Evolutionary conservation across 23 tunicate genomes (phyloP), one percentile per base, ranked within the genome.

Genomic region (Styela plicata): DNA sequence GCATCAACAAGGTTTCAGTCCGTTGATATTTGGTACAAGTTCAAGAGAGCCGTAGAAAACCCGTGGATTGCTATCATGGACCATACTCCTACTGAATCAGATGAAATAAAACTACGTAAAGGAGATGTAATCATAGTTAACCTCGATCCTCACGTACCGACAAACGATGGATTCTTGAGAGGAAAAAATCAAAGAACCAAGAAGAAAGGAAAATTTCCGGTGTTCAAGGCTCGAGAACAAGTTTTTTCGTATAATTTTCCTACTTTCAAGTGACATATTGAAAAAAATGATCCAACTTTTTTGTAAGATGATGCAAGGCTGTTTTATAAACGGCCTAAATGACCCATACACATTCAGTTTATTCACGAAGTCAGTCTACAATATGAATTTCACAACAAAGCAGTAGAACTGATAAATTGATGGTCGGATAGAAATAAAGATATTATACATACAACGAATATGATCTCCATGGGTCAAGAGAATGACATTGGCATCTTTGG

Each of bases 161-260:
- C 71, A 18, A 44, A 44, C 57, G 57, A 44, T 44, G 71, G 71
- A 67, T 67, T 25, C 71, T 16, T 27, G 30, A 67, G 1, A 27
- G 71, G 71, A 19, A 67, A 21, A 18, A 67, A 67, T n/a, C 71
- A 67, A 22, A 67, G 71, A 22, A 67, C 71, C 0, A 67, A 67
- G 31, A 10, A 65, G 19, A 10, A 65, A 18, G 70, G 70, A 65
- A 65, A 65, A 65, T 65, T 65, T 18, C 70, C 70, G 7, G 29
- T 27, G 17, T 65, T 65, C 70, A 65, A 65, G 17, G 70, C 10
- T 44, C 57, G 57, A 5, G 57, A 44, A 44, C 57, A 44, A 44
- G 57, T 44, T 44, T 44, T 44, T 44, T 44, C 57, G 7, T 44
- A 44, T 44, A 44, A 44, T n/a, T n/a, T n/a, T n/a, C n/a, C n/a